Evolutionary conservation across 2,797 vertebrate species (phyloP), one percentile per base, ranked within the genome.

Genomic region (Okamejei kenojei): DNA sequence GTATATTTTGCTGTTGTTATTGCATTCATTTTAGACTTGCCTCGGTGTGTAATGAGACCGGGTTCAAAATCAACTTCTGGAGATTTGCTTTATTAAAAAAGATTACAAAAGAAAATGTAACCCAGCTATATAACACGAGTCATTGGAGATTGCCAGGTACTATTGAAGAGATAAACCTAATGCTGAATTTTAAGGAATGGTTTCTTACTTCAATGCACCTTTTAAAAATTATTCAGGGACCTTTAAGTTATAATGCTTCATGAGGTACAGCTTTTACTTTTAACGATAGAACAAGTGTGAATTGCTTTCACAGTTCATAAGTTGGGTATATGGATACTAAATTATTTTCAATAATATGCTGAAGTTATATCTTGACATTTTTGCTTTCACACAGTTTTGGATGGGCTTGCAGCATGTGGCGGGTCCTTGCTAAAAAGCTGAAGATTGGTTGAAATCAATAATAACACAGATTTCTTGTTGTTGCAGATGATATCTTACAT

Each of bases 181-280:
- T 92, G 15, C 32, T 15, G 71, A 92, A n/a, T 76, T 76, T 76
- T 74, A 35, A 92, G 17, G 74, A 74, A 74, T 45, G 26, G 38
- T 92, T 58, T 76, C 90, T 45, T 76, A 92, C 38, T 45, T 92
- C 26, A 76, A 71, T 76, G 71, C 45, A 73, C 68, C 74, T 54
- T 73, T 29, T 92, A 92, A n/a, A n/a, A n/a, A 92, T 76, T 92
- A 74, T n/a, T 92, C 38, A n/a, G 71, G 68, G 73, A 38, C 90
- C 6, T 92, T 92, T 76, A 91, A 73, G 17, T 35, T 91, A 91
- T 74, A 68, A 74, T 76, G 38, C 65, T 74, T 91, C 23, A 7
- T 91, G 29, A 91, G 71, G 68, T 74, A n/a, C 38, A n/a, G 90
- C 1, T n/a, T 58, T 73, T 76, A 17, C 71, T 74, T 92, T 76